phyloP scores from a whole-genome alignment of 2,113 vertebrate species.

The Barbus barbus region DNA sequence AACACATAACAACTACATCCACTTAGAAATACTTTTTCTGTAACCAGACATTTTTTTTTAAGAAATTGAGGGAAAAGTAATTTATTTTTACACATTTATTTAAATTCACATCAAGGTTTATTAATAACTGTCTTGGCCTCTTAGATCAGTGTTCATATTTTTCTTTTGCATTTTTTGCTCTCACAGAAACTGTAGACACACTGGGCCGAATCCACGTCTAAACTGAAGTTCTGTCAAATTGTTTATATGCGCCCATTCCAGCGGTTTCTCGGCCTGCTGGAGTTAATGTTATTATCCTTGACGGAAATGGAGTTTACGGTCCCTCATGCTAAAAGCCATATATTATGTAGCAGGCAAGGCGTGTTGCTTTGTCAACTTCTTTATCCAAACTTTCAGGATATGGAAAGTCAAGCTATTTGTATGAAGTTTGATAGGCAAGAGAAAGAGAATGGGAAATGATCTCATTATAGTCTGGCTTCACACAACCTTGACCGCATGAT shows the following conservation, averaged over 20 bases:
- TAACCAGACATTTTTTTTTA: too few species aligned
- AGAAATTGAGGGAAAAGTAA: background rate
- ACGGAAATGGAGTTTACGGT: conserved; percentile 74
- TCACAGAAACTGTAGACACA: too few species aligned
- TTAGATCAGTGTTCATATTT: background rate
- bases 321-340: conserved; percentile 71
- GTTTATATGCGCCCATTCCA: background rate
- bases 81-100: background rate
- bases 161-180: background rate
- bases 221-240: conserved; percentile 5
- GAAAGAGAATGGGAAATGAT: conserved; percentile 74
- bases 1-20: background rate
- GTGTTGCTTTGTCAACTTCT: conserved; percentile 75
- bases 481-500: conserved; percentile 75
- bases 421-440: conserved; percentile 72
- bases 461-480: conserved; percentile 77
- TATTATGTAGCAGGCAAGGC: conserved; percentile 77
- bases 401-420: conserved; percentile 67
- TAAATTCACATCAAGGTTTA: background rate
- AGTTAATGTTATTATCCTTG: conserved; percentile 78
- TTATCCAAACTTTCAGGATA: conserved; percentile 65
- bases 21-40: background rate
- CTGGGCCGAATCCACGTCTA: background rate
- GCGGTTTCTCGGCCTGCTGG: conserved; percentile 50
- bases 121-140: background rate